These are phyloP conservation scores for Corydoras sp. DNA, from an alignment of 2,113 vertebrate species.

Conservation along the genomic window DNA sequence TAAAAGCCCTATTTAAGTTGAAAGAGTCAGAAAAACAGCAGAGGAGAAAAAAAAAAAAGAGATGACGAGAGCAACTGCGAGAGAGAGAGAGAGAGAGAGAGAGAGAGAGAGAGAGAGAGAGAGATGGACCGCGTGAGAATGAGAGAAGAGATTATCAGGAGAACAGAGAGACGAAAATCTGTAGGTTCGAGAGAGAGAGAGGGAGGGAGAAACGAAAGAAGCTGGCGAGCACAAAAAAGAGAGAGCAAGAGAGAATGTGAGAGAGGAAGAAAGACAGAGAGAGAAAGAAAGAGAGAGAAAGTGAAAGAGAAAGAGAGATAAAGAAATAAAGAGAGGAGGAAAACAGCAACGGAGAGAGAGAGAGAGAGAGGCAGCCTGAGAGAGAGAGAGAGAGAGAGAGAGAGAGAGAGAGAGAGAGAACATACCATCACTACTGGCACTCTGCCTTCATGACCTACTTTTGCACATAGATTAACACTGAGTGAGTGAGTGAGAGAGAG, in stretches of 20 bases:
- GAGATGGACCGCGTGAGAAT: background rate
- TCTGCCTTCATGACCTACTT: constrained; percentile 32
- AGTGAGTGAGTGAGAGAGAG: constrained; percentile 3
- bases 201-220: too few relatives aligned
- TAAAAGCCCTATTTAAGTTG: constrained; percentile 65
- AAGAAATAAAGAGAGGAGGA: too few relatives aligned
- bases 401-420: constrained; percentile 1
- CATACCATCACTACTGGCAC: constrained; percentile 23
- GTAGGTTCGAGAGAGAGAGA: too few relatives aligned
- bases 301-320: too few relatives aligned
- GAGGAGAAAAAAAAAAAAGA: background rate
- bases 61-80: too few relatives aligned
- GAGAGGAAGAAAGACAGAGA: too few relatives aligned
- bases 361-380: constrained; percentile 26
- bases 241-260: too few relatives aligned
- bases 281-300: too few relatives aligned
- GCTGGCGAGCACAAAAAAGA: too few relatives aligned
- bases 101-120: constrained; percentile 17
- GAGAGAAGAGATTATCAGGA: too few relatives aligned
- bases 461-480: constrained; percentile 21
- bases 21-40: background rate
- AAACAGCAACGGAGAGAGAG: background rate
- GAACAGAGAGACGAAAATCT: too few relatives aligned
- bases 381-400: constrained; percentile 7
- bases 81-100: background rate